Conservation (phyloP, 2,797 vertebrate species). For the Bovichtus diacanthus region DNA sequence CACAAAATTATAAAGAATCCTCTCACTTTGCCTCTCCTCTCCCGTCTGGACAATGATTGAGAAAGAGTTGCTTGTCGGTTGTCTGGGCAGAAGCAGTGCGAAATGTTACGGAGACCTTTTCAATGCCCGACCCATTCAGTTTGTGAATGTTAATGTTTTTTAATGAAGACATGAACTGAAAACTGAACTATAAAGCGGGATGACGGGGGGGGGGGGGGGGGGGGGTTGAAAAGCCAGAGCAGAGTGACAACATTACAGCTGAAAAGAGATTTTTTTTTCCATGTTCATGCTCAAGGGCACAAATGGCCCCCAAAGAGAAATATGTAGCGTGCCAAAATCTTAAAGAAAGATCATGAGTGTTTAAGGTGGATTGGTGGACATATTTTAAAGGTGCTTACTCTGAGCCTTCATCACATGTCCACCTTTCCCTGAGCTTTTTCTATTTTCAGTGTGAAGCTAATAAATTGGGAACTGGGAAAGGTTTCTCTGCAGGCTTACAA, state of each 20-base stretch:
- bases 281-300: conserved; percentile 43
- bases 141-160: conserved; percentile 97
- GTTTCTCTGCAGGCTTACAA: conserved; percentile 82
- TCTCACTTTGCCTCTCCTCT: conserved; percentile 39
- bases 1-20: conserved; percentile 45
- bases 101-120: conserved; percentile 99
- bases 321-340: conserved; percentile 46
- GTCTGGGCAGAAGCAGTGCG: conserved; percentile 81
- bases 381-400: conserved; percentile 74
- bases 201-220: background rate
- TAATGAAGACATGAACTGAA: conserved; percentile 95
- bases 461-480: conserved; percentile 80
- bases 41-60: conserved; percentile 88
- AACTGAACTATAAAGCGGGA: conserved; percentile 92
- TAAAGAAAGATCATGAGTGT: conserved; percentile 86
- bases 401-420: conserved; percentile 72
- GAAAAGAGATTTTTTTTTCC: conserved; percentile 33
- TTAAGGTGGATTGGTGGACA: conserved; percentile 67
- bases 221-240: conserved; percentile 55
- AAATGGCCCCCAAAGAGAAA: conserved; percentile 40
- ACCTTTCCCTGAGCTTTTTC: conserved; percentile 78
- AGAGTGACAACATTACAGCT: conserved; percentile 53
- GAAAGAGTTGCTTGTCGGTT: conserved; percentile 90
- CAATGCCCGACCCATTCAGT: conserved; percentile 90
- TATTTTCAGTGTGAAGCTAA: conserved; percentile 84